Evolutionary conservation across 2,113 vertebrate genomes (phyloP), one percentile per base, ranked within the genome.

Genomic region (Rutilus rutilus): DNA sequence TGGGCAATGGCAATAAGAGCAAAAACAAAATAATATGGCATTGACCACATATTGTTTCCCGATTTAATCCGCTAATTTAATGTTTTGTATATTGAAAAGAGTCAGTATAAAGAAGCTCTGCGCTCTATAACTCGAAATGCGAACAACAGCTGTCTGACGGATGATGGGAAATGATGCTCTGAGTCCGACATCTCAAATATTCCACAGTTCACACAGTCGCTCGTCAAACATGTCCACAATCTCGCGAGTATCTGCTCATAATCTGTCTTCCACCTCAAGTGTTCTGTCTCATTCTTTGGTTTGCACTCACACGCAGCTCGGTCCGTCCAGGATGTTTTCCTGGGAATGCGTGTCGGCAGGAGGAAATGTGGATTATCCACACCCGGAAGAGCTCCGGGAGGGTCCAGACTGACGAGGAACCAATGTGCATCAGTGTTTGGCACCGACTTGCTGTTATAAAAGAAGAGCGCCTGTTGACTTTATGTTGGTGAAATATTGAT

Each of bases 341-440:
- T 79, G 74, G 82, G 83, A 87, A 82, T 90, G 82, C 45, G 88
- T 62, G 67, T 50, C 78, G 80, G 59, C 83, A 78, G 77, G 83
- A 33, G 64, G 88, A 88, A 89, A 91, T 86, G 88, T 59, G 91
- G 89, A 91, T 94, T 89, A 93, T 90, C 90, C 89, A 84, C 91
- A 91, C 85, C 91, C 93, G 92, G 92, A 92, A 92, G 87, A 39
- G 90, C 90, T 92, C 88, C 87, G 90, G 74, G 75, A 78, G 82
- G 82, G 45, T 52, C 60, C 74, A 76, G n/a, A 15, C 60, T 6
- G 47, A 60, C 33, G 50, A 25, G 2, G 23, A 73, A 79, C 84
- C 76, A 65, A 59, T 23, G 77, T 19, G 77, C 77, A 54, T 50
- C 15, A 30, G n/a, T 4, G 30, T 59, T 14, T n/a, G 77, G 54